Conservation (phyloP, 1,140 invertebrate genomes). For the Achatina immaculata region DNA sequence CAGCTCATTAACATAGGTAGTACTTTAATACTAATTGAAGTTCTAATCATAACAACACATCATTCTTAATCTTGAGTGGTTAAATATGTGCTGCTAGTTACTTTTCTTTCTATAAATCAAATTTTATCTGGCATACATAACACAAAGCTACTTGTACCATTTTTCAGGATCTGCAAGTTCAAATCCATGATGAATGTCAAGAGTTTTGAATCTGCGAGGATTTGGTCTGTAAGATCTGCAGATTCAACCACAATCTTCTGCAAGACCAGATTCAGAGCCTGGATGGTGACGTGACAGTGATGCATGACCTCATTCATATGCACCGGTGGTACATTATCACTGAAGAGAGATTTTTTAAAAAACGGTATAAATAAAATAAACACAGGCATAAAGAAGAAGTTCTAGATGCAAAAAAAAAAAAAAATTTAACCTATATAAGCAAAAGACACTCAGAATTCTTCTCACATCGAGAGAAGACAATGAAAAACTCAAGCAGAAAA, state of each 20-base stretch:
- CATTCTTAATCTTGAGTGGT: too few relatives aligned
- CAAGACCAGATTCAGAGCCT: conserved; percentile 55
- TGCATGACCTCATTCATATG: conserved; percentile 60
- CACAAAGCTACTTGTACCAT: conserved; percentile 17
- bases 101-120: too few relatives aligned
- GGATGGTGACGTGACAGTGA: conserved; percentile 56
- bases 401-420: too few relatives aligned
- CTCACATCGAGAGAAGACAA: not conserved
- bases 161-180: conserved; percentile 19
- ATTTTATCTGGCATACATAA: too few relatives aligned
- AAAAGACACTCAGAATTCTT: not conserved
- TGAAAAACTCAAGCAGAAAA: too few relatives aligned
- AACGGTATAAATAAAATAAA: not conserved
- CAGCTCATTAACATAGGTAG: too few relatives aligned
- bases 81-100: too few relatives aligned
- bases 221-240: not conserved
- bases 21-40: too few relatives aligned
- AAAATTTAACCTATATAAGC: too few relatives aligned
- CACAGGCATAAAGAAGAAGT: not conserved
- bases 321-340: conserved; percentile 43
- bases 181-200: conserved; percentile 20
- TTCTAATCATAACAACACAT: too few relatives aligned
- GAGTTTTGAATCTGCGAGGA: not conserved
- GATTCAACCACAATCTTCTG: conserved; percentile 50
- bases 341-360: conserved; percentile 20